Percentiles rank a stretch among this genome's conserved stretches.
Conservation (phyloP, 2,888 invertebrate genomes). For the Allophyes oxyacanthae region DNA sequence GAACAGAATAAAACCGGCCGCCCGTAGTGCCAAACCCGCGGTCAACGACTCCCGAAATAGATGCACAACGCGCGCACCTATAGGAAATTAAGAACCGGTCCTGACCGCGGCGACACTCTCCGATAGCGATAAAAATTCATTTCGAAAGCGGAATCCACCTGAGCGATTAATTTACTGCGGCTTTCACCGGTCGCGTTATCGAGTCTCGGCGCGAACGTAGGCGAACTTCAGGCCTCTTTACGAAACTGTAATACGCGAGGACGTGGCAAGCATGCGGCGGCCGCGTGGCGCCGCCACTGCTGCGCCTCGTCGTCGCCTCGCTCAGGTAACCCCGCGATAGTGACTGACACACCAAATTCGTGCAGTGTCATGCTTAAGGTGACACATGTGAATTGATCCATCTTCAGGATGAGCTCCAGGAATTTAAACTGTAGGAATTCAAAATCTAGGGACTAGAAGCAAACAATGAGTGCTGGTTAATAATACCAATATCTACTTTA, state of each 20-base stretch:
- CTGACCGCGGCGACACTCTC: constrained; percentile 74
- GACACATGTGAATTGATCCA: neutral
- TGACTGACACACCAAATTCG: neutral
- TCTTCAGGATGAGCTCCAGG: no score
- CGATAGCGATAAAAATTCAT: constrained; percentile 80
- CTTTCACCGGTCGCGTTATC: constrained; percentile 77
- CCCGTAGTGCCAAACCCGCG: constrained; percentile 79
- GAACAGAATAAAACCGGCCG: constrained; percentile 73
- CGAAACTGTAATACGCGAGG: constrained; percentile 13
- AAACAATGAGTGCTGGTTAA: no score
- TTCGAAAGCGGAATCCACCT: constrained; percentile 86
- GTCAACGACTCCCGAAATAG: constrained; percentile 89
- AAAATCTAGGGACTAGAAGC: no score
- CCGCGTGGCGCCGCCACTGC: constrained; percentile 9
- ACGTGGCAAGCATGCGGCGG: constrained; percentile 35
- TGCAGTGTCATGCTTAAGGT: neutral
- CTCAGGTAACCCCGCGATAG: neutral
- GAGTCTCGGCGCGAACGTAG: constrained; percentile 52
- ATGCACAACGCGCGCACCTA: constrained; percentile 82
- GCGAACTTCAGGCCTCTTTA: constrained; percentile 40
- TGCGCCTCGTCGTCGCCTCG: constrained; percentile 1
- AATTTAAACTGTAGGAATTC: no score
- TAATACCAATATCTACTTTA: no score
- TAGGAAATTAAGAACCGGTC: constrained; percentile 85
- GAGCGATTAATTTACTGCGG: constrained; percentile 80